Evolutionary conservation across 2,888 invertebrate genomes (phyloP), one percentile per base, ranked within the genome.

Genomic region (Synergus gifuensis): DNA sequence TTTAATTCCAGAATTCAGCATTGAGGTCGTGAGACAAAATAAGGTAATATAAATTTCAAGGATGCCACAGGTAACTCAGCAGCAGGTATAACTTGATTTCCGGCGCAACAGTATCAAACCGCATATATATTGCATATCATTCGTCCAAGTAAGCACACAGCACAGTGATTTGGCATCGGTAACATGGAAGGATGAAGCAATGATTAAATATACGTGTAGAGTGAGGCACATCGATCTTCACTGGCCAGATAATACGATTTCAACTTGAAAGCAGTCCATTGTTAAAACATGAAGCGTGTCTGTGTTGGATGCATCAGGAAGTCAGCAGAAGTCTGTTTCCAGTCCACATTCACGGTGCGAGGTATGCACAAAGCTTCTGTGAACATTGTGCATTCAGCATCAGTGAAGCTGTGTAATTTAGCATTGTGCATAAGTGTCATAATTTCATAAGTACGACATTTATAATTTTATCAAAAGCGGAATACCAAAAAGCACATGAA

Each of bases 251-350:
- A 16, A 64, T 60, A 14, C 60, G 66, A 28, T 60, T 78, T 84
- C 85, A 87, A 86, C 84, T 87, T 87, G 87, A 86, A 91, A 89
- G 89, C 89, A 87, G 86, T 88, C 90, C 91, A 89, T 89, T 89
- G 90, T 90, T 88, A 86, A 89, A 87, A 90, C 89, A 90, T 90
- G 88, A 91, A 91, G 89, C 90, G 86, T 90, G 88, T 88, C 88
- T 86, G 85, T 87, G 89, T 86, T 88, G 88, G 86, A 86, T 88
- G 87, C 88, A 88, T 88, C 88, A 86, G 86, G 83, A 85, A 84
- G 88, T 88, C 89, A 86, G 86, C 36, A 88, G 86, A 88, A 87
- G 88, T 88, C 88, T 87, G 88, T 87, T 87, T 87, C 88, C 89
- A 84, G 87, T 87, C 87, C 87, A 88, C 88, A 88, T 85, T 86